Base-by-base conservation (phyloP, 2,113 vertebrate genomes). In the Tamias sibiricus region DNA sequence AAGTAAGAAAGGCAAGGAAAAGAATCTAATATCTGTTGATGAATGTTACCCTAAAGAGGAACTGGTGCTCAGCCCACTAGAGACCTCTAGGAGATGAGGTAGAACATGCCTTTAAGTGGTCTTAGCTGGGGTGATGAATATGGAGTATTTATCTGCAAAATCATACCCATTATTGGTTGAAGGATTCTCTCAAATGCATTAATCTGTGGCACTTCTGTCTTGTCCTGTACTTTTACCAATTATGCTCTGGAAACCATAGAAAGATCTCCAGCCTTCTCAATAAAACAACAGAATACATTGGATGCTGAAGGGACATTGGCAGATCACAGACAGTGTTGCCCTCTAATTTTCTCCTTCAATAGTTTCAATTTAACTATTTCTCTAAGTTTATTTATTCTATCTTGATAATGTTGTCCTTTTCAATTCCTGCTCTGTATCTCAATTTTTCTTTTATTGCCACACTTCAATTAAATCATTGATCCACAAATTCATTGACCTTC, bases 341-440 rank as follows among this genome's bases (percentile, higher is more conserved):
- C 7, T 86, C 32, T 32, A 92, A 54, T 66, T 94, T 47, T 30
- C 68, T 77, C 35, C 59, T 82, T 87, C 30, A 54, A 35, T 32
- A 85, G n/a, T 49, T 89, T 68, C n/a, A 74, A 87, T 91, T 72
- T 52, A 49, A 79, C 35, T 14, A 57, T 92, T 95, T 95, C 59
- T 76, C 12, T 91, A 62, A 44, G 2, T 54, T 52, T 52, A 49
- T 87, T 84, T 85, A 87, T n/a, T 91, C 20, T 44, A 17, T 75
- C 32, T 87, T 91, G 20, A 72, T 90, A 49, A 1, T 66, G 93
- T 76, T 95, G 7, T 26, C 14, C 62, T 94, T 91, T 85, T 93
- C 26, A 64, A 92, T 66, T 42, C 32, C 28, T 87, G 44, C 7
- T 13, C 35, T 37, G 19, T 74, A 88, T 86, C 68, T 91, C 30